phyloP scores from a whole-genome alignment of 1,140 invertebrate species.

The Drosophila pseudoobscura region DNA sequence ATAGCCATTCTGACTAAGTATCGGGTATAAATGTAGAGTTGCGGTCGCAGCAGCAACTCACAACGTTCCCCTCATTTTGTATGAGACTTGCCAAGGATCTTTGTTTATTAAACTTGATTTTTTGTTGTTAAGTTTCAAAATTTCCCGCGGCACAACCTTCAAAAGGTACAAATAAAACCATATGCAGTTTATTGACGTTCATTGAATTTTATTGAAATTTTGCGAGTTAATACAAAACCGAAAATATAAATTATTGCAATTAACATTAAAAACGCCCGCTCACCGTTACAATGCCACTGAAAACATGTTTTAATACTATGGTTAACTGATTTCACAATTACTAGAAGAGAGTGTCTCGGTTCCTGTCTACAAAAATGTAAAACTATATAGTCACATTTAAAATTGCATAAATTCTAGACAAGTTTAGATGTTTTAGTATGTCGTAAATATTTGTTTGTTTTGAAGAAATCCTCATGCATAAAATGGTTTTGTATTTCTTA shows the following conservation, averaged over 20 bases:
- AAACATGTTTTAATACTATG: constrained; percentile 75
- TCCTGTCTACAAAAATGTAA: constrained; percentile 77
- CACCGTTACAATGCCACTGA: constrained; percentile 76
- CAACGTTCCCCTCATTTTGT: too few relatives aligned
- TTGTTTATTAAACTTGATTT: too few relatives aligned
- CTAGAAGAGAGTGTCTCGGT: constrained; percentile 68
- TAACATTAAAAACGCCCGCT: constrained; percentile 72
- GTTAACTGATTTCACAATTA: constrained; percentile 78
- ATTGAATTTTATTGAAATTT: constrained; percentile 80
- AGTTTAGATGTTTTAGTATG: constrained; percentile 71
- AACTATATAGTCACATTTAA: constrained; percentile 76
- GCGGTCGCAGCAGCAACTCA: too few relatives aligned
- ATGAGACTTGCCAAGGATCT: too few relatives aligned
- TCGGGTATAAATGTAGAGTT: too few relatives aligned
- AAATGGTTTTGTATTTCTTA: constrained; percentile 56
- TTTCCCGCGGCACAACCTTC: too few relatives aligned
- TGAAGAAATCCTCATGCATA: constrained; percentile 70
- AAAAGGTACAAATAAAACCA: neutral
- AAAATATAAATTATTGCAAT: constrained; percentile 74
- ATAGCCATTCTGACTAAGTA: too few relatives aligned
- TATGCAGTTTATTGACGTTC: constrained; percentile 43
- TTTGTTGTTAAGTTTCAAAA: too few relatives aligned
- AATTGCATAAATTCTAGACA: constrained; percentile 77
- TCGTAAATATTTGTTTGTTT: constrained; percentile 61
- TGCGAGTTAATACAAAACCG: constrained; percentile 77